A percentile compares a stretch with the other conserved stretches of the same genome.
Conservation (phyloP, 2,113 vertebrate species). For the Theropithecus gelada region DNA sequence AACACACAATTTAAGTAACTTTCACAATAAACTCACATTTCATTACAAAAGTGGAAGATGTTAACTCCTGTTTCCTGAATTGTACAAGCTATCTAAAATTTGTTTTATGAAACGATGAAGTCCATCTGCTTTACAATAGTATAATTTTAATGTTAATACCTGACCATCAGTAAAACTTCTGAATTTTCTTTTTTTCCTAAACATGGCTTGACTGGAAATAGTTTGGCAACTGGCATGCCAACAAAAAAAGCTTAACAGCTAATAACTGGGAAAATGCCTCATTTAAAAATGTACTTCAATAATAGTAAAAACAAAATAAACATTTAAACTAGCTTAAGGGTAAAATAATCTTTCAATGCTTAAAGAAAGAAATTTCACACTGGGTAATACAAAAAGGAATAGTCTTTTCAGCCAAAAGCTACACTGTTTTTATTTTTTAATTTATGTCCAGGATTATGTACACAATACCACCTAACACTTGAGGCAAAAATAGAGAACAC, state of each 20-base stretch:
- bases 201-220: neutral
- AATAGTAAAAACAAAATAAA: constrained; percentile 3
- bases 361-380: neutral
- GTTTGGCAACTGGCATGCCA: neutral
- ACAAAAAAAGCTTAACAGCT: neutral
- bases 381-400: neutral
- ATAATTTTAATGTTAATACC: neutral
- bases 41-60: neutral
- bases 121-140: neutral
- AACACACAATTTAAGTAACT: neutral
- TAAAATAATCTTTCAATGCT: constrained; percentile 20
- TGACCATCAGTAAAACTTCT: neutral
- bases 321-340: neutral
- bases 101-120: neutral
- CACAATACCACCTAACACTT: neutral
- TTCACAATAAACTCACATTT: neutral
- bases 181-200: neutral
- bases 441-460: neutral
- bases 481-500: constrained; percentile 2
- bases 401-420: neutral
- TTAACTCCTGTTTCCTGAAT: neutral
- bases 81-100: neutral
- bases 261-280: neutral
- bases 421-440: neutral
- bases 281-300: neutral